These are phyloP conservation scores for Sericinus montela DNA, from an alignment of 2,888 invertebrate genomes.

Conservation along the genomic window DNA sequence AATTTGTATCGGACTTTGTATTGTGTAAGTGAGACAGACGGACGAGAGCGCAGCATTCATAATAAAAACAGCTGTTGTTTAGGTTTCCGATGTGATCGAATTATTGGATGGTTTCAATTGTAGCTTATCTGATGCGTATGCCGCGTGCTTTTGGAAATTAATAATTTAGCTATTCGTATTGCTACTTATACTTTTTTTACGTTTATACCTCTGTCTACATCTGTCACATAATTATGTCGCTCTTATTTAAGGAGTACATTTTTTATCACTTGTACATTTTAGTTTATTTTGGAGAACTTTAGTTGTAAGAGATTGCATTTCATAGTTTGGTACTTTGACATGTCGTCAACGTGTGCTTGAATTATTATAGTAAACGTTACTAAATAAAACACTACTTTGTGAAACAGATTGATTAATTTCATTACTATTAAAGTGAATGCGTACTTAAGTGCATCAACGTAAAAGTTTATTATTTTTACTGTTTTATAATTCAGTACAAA, in stretches of 20 bases:
- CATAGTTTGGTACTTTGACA: slow-evolving; percentile 30
- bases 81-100: slow-evolving; percentile 7
- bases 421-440: background rate
- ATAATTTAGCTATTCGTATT: background rate
- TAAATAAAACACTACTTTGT: background rate
- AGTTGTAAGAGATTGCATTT: slow-evolving; percentile 32
- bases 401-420: background rate
- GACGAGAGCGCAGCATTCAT: too few species aligned
- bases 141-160: slow-evolving; percentile 5
- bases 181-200: background rate
- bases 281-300: slow-evolving; percentile 26
- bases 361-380: slow-evolving; percentile 4
- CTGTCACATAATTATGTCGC: slow-evolving; percentile 1
- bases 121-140: slow-evolving; percentile 5
- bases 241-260: slow-evolving; percentile 24
- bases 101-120: slow-evolving; percentile 5
- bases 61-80: background rate
- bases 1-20: slow-evolving; percentile 3
- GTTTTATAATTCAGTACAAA: slow-evolving; percentile 61
- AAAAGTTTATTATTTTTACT: slow-evolving; percentile 14
- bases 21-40: too few species aligned
- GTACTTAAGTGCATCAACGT: slow-evolving; percentile 18
- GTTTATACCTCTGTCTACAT: background rate
- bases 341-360: slow-evolving; percentile 19
- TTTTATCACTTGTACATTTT: slow-evolving; percentile 33